A percentile compares a stretch with the other conserved stretches of the same genome.
These are phyloP conservation scores for Peromyscus aztecus DNA, from an alignment of 2,797 vertebrate species.

Conservation along the genomic window DNA sequence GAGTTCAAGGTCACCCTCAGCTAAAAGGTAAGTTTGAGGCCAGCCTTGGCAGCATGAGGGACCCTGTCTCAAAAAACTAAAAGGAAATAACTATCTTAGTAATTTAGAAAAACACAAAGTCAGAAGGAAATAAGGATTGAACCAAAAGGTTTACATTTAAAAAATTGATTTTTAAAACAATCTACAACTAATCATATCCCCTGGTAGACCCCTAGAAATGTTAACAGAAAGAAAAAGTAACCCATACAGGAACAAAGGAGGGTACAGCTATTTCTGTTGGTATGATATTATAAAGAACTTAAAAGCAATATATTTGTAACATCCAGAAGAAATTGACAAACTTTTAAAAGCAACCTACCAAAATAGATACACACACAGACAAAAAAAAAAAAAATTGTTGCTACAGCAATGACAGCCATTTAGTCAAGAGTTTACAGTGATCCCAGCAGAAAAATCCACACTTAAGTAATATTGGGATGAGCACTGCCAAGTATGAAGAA, in stretches of 20 bases:
- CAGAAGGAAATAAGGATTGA: slow-evolving; percentile 10
- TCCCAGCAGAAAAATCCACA: background rate
- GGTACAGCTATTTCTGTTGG: background rate
- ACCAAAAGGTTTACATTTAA: background rate
- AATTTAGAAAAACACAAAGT: background rate
- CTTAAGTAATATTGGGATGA: background rate
- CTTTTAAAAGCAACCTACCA: background rate
- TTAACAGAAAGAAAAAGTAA: slow-evolving; percentile 14
- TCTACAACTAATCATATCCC: background rate
- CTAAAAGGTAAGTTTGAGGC: background rate
- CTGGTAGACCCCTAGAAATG: background rate
- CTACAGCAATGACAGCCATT: background rate
- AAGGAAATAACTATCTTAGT: background rate
- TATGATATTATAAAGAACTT: background rate
- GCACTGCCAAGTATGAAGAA: background rate
- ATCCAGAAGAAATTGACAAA: background rate
- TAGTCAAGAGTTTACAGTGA: background rate
- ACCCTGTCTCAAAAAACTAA: background rate
- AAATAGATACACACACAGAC: background rate
- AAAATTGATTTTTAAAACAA: background rate
- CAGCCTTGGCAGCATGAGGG: background rate
- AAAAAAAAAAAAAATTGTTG: background rate
- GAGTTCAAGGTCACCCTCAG: background rate
- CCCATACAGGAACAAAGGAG: background rate
- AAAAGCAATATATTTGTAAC: background rate